These are phyloP conservation scores for Calameuta idolon DNA, from an alignment of 2,888 invertebrate species.

Conservation along the genomic window DNA sequence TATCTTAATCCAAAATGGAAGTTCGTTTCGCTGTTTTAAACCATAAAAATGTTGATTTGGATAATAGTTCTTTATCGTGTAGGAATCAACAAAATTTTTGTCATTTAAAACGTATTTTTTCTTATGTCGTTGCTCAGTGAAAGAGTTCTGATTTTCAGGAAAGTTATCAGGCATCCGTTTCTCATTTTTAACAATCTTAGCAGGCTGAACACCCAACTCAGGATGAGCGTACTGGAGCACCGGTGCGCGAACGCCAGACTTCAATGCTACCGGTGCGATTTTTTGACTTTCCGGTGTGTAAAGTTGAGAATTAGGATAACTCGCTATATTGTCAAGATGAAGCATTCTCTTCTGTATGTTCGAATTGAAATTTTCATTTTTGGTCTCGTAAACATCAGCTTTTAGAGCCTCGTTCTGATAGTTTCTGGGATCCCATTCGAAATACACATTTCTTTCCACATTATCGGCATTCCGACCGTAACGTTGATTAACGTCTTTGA, in stretches of 20 bases:
- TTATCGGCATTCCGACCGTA: constrained; percentile 55
- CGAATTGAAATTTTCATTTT: constrained; percentile 63
- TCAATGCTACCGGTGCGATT: constrained; percentile 72
- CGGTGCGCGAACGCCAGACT: constrained; percentile 79
- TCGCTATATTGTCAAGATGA: constrained; percentile 72
- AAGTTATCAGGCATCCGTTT: constrained; percentile 53
- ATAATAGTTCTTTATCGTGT: constrained; percentile 58
- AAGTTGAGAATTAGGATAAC: constrained; percentile 75
- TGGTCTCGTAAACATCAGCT: constrained; percentile 58
- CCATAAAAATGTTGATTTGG: constrained; percentile 69
- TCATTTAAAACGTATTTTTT: constrained; percentile 62
- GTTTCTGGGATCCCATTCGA: constrained; percentile 58
- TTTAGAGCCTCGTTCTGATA: constrained; percentile 53
- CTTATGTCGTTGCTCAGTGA: constrained; percentile 59
- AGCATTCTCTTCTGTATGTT: constrained; percentile 80
- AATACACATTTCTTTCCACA: constrained; percentile 51
- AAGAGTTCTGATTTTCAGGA: constrained; percentile 50
- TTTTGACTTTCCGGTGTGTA: constrained; percentile 75
- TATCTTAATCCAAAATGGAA: constrained; percentile 79
- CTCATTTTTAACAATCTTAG: constrained; percentile 68
- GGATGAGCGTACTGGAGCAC: constrained; percentile 85
- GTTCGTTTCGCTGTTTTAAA: constrained; percentile 72
- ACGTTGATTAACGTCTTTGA: constrained; percentile 58
- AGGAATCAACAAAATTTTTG: constrained; percentile 56
- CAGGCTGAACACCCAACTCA: constrained; percentile 82